Base-by-base conservation (phyloP, 1,140 invertebrate species). In the Luehdorfia chinensis region DNA sequence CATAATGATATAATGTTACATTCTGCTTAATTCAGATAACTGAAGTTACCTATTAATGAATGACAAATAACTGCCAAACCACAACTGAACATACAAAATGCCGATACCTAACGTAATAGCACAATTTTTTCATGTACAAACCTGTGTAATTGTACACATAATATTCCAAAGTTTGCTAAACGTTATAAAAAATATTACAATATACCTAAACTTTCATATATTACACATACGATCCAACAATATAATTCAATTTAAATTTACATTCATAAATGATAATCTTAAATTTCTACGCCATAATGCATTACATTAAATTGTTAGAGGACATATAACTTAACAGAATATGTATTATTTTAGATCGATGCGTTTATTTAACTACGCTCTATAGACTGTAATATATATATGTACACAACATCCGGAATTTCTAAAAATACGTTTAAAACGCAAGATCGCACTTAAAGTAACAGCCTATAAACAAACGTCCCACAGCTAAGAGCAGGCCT, bases 221-320 rank as follows among this genome's bases (percentile, higher is more conserved):
- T 78, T 85, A 85, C 78, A 85, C 52, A 59, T 73, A 68, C 60
- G 59, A 69, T 67, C 65, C 76, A 79, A 80, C 74, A 79, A 71
- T 74, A 75, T 80, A 75, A 76, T 68, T 75, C 56, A 75, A 67
- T 78, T 81, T 65, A 69, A 77, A 80, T 79, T 75, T 83, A 85
- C 72, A 85, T 66, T 63, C 55, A 64, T 57, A 74, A 72, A 65
- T 49, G 46, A 59, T 74, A 66, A 50, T 58, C 60, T 66, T n/a
- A n/a, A n/a, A n/a, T n/a, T n/a, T 59, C 55, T 55, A 67, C 70
- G 65, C 62, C 49, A 46, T 65, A 67, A 58, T 65, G 66, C n/a
- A n/a, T n/a, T n/a, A n/a, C n/a, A n/a, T n/a, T n/a, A n/a, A n/a
- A n/a, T n/a, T n/a, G n/a, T n/a, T n/a, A n/a, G n/a, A n/a, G n/a